phyloP scores from a whole-genome alignment of 2,113 vertebrate species.

The Macaca fascicularis region T2T-MFA8v1.1 NC_088385.1:12659001-12659500 shows the following conservation, averaged over 20 bases:
- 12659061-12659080: not conserved
- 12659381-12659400: no score
- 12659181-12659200: not conserved
- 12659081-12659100: not conserved
- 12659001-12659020: conserved; percentile 86
- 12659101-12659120: not conserved
- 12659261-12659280: not conserved
- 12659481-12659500: no score
- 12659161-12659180: not conserved
- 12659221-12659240: not conserved
- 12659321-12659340: no score
- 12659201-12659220: not conserved
- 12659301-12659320: no score
- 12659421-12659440: no score
- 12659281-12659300: not conserved
- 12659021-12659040: conserved; percentile 89
- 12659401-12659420: no score
- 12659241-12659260: not conserved
- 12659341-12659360: no score
- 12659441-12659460: no score
- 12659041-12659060: conserved; percentile 73
- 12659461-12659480: no score
- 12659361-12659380: no score
- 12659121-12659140: not conserved
- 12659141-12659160: not conserved